Conservation (phyloP, 2,888 invertebrate species). For the Coleophora deauratella region DNA sequence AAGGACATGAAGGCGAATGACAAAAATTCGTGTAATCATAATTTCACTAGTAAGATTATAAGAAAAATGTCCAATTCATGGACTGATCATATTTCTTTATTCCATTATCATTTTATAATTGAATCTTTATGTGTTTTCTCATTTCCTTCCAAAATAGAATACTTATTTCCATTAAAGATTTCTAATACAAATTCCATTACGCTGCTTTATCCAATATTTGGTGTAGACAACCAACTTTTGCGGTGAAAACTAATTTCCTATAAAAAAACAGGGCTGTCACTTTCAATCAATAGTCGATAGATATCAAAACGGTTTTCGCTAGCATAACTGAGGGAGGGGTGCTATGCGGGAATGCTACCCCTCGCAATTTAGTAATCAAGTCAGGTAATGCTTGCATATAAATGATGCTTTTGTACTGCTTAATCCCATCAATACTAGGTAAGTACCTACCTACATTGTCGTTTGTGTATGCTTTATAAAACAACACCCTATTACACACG, state of each 20-base stretch:
- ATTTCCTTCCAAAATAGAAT: no score
- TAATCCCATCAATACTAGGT: slow-evolving; percentile 39
- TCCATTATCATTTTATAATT: no score
- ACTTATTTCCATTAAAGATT: no score
- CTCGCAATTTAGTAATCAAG: slow-evolving; percentile 57
- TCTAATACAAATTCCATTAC: slow-evolving; percentile 2
- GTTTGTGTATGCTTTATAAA: no score
- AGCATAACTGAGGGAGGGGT: slow-evolving; percentile 40
- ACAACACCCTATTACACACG: no score
- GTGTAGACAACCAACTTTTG: slow-evolving; percentile 6
- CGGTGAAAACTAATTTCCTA: slow-evolving; percentile 7
- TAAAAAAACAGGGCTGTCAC: slow-evolving; percentile 36
- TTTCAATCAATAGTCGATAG: slow-evolving; percentile 46
- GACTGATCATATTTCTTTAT: no score
- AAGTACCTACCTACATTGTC: no score
- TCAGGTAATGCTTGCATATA: slow-evolving; percentile 64
- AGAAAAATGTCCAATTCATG: no score
- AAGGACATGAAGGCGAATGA: no score
- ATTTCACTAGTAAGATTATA: no score
- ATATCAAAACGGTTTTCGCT: slow-evolving; percentile 43
- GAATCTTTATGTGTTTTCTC: no score
- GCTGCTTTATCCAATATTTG: slow-evolving; percentile 4
- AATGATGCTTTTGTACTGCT: slow-evolving; percentile 56
- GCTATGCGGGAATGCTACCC: slow-evolving; percentile 32
- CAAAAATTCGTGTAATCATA: no score